A percentile compares a stretch with the other conserved stretches of the same genome.
Evolutionary conservation across 1,140 invertebrate species (phyloP).

Genomic region (Mya arenaria): DNA sequence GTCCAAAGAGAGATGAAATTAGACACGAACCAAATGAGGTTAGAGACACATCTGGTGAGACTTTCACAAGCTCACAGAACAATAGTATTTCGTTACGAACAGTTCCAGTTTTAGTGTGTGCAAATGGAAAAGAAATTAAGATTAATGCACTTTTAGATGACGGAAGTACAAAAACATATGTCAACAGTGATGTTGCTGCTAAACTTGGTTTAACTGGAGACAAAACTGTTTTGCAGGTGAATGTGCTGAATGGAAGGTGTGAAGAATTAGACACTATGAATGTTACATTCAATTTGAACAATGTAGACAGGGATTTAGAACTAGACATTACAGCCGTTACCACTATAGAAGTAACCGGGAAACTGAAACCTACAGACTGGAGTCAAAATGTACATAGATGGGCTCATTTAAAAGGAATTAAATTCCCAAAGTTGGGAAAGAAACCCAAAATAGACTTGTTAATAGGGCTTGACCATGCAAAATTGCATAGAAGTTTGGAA

Average conservation of each 20-base stretch:
- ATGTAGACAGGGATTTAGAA: not conserved
- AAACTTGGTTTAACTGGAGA: not conserved
- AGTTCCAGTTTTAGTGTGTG: not conserved
- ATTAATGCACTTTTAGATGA: slow-evolving; percentile 35
- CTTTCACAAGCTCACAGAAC: not conserved
- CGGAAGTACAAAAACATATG: slow-evolving; percentile 22
- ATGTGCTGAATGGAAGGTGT: not conserved
- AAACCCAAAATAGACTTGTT: slow-evolving; percentile 10
- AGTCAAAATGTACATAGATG: not conserved
- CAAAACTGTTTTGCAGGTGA: not conserved
- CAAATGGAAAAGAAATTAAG: not conserved
- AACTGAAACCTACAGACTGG: slow-evolving; percentile 18
- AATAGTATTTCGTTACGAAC: slow-evolving; percentile 5
- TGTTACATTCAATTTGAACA: slow-evolving; percentile 13
- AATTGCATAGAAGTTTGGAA: not conserved
- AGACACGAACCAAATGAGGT: not conserved
- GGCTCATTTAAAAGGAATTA: slow-evolving; percentile 16
- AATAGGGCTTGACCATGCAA: slow-evolving; percentile 17
- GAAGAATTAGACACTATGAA: slow-evolving; percentile 1
- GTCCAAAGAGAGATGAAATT: not conserved
- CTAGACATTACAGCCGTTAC: not conserved
- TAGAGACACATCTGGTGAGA: not conserved
- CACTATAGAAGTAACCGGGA: slow-evolving; percentile 17
- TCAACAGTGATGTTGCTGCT: not conserved
- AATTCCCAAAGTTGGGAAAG: not conserved